phyloP scores from a whole-genome alignment of 2,888 invertebrate genomes.

The Brenthis hecate region DNA sequence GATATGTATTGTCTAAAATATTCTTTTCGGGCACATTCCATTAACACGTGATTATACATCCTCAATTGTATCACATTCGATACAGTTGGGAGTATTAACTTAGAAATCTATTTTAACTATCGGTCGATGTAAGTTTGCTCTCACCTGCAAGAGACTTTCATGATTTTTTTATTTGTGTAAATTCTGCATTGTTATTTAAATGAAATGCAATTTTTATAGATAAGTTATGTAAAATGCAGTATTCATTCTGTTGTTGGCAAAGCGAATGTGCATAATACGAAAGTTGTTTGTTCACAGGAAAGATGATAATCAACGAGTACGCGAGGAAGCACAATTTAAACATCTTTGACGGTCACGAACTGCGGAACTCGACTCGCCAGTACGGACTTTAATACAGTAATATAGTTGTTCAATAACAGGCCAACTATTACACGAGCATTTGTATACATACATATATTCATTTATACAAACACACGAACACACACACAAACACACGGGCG shows the following conservation, averaged over 20 bases:
- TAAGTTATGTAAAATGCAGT: neutral
- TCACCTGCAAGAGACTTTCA: constrained; percentile 6
- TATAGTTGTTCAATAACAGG: constrained; percentile 66
- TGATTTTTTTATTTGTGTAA: neutral
- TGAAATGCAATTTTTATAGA: neutral
- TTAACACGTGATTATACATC: no score
- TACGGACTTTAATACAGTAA: constrained; percentile 89
- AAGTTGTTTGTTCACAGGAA: constrained; percentile 80
- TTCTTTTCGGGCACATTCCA: no score
- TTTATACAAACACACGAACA: neutral
- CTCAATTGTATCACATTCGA: no score
- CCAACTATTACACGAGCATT: constrained; percentile 13
- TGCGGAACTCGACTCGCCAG: constrained; percentile 89
- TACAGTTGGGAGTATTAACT: no score
- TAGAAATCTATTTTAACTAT: no score
- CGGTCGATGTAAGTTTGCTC: no score
- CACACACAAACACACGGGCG: neutral
- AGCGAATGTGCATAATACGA: constrained; percentile 50
- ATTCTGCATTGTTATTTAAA: constrained; percentile 1
- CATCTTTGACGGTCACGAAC: constrained; percentile 89
- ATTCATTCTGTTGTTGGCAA: constrained; percentile 37
- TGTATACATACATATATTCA: constrained; percentile 1
- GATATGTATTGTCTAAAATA: no score
- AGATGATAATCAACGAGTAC: constrained; percentile 88
- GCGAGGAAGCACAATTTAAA: constrained; percentile 88